A percentile compares a stretch with the other conserved stretches of the same genome.
phyloP scores from a whole-genome alignment of 2,113 vertebrate species.

The Microcebus jonahi region DNA sequence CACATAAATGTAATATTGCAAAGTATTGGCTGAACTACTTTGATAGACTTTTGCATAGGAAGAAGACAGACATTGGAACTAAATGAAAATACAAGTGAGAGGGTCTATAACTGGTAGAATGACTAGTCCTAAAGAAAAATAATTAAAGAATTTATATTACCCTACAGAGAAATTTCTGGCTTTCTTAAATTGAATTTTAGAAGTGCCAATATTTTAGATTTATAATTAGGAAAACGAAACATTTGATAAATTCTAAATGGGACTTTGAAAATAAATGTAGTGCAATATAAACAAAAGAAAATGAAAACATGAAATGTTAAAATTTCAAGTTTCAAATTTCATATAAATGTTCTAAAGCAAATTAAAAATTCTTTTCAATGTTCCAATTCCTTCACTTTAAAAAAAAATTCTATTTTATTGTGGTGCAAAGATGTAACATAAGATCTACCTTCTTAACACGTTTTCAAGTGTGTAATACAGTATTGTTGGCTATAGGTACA shows the following conservation, averaged over 20 bases:
- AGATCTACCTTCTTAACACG: background rate
- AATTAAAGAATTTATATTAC: background rate
- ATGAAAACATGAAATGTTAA: background rate
- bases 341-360: slow-evolving; percentile 10
- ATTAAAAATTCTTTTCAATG: background rate
- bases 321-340: background rate
- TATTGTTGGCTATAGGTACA: background rate
- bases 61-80: background rate
- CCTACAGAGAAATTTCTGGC: background rate
- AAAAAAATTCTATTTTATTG: background rate
- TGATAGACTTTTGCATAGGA: background rate
- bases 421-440: background rate
- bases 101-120: background rate
- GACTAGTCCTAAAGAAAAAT: background rate
- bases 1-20: background rate
- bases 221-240: slow-evolving; percentile 31
- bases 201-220: background rate
- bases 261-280: slow-evolving; percentile 17
- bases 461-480: background rate
- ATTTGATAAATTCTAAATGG: slow-evolving; percentile 14
- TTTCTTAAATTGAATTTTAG: background rate
- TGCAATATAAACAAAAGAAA: background rate
- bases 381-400: background rate
- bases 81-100: background rate
- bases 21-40: background rate